Evolutionary conservation across 2,797 vertebrate species (phyloP).

Genomic region (Sebastes trivittatus): DNA sequence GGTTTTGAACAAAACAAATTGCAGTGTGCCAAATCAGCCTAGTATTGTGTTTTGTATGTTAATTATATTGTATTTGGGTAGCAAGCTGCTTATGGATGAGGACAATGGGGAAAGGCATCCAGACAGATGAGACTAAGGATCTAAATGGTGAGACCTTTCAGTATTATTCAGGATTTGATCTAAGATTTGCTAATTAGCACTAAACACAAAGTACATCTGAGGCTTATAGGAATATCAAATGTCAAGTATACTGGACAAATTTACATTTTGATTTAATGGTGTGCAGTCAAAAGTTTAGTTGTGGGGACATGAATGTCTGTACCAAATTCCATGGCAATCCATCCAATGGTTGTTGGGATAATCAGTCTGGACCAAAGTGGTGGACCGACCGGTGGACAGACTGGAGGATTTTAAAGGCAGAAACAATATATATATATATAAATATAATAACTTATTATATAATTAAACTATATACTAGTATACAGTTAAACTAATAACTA

Average conservation of each 20-base stretch:
- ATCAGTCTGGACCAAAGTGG: background rate
- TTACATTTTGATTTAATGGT: background rate
- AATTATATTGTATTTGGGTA: background rate
- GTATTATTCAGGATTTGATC: no score
- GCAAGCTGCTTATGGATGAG: background rate
- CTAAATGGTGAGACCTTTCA: background rate
- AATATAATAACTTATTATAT: no score
- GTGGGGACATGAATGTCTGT: background rate
- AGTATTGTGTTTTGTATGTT: background rate
- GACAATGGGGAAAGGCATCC: background rate
- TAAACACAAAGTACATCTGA: background rate
- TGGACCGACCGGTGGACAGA: no score
- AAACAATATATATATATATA: no score
- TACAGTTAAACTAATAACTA: no score
- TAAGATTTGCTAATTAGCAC: background rate
- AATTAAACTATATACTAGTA: no score
- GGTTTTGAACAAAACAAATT: background rate
- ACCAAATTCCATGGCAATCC: background rate
- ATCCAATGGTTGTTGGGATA: background rate
- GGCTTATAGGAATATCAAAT: background rate
- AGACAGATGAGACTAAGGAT: background rate
- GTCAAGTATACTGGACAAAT: background rate
- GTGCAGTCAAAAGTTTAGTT: background rate
- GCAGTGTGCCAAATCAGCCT: background rate
- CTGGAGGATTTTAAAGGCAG: no score